Conservation (phyloP, 2,888 invertebrate species). For the Calameuta idolon region DNA sequence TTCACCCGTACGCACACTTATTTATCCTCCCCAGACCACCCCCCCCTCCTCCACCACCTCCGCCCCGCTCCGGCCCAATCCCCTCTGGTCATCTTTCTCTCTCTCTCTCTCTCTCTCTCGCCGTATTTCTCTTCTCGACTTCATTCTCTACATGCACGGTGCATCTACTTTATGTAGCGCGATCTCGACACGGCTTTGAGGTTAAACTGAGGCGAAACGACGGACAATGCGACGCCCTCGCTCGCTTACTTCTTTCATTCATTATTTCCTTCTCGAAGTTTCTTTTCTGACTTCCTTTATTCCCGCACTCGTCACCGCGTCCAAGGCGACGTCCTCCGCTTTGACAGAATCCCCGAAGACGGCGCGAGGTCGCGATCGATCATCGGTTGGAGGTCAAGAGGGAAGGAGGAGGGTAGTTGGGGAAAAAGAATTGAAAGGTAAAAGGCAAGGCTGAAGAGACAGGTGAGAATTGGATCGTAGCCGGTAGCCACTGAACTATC, state of each 20-base stretch:
- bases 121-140: neutral
- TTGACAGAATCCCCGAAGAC: neutral
- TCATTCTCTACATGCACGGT: neutral
- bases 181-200: neutral
- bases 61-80: neutral
- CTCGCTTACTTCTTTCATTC: constrained; percentile 55
- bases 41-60: too few relatives aligned
- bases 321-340: constrained; percentile 30
- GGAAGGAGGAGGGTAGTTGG: neutral
- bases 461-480: constrained; percentile 6
- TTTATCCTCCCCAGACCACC: neutral
- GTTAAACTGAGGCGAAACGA: constrained; percentile 12
- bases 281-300: constrained; percentile 70
- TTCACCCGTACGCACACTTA: constrained; percentile 7
- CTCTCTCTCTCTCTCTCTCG: too few relatives aligned
- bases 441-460: neutral
- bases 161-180: neutral
- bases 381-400: neutral
- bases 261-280: constrained; percentile 70
- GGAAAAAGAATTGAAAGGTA: constrained; percentile 28
- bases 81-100: too few relatives aligned
- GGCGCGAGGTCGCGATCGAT: neutral
- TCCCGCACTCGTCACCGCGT: constrained; percentile 61
- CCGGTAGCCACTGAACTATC: constrained; percentile 43
- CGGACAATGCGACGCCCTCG: constrained; percentile 10